Conservation (phyloP, 1,140 invertebrate genomes). For the Magallana ariakensis region DNA sequence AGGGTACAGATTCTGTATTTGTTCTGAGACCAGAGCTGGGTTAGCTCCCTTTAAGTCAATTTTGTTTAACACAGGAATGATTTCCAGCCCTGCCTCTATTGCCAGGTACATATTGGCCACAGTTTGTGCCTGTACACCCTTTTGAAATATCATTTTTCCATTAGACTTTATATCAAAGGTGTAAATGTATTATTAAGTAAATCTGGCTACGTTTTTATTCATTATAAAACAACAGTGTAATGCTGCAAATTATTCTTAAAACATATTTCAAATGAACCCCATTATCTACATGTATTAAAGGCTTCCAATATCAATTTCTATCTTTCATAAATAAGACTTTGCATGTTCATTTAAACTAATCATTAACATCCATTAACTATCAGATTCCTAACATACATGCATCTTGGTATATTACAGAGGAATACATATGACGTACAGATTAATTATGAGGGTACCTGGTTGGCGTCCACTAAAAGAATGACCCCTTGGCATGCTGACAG, state of each 20-base stretch:
- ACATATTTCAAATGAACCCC: no score
- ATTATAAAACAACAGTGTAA: background rate
- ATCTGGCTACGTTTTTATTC: background rate
- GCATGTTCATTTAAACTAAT: no score
- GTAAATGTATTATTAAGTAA: background rate
- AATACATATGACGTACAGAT: no score
- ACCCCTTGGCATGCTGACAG: constrained; percentile 96
- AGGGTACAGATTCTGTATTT: constrained; percentile 92
- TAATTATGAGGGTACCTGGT: constrained; percentile 83
- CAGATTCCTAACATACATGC: no score
- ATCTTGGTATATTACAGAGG: no score
- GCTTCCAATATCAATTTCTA: no score
- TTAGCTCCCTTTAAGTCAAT: constrained; percentile 96
- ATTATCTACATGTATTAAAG: no score
- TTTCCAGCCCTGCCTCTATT: constrained; percentile 88
- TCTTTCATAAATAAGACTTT: no score
- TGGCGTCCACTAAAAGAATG: constrained; percentile 96
- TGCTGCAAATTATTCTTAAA: no score
- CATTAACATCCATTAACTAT: no score
- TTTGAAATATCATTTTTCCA: background rate
- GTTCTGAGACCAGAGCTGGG: constrained; percentile 87
- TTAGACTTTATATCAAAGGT: background rate
- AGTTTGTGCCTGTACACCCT: constrained; percentile 97
- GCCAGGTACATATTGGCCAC: constrained; percentile 98
- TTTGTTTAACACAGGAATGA: constrained; percentile 98